Evolutionary conservation across 1,140 invertebrate genomes (phyloP).

Genomic region (Drosophila ironensis): DNA sequence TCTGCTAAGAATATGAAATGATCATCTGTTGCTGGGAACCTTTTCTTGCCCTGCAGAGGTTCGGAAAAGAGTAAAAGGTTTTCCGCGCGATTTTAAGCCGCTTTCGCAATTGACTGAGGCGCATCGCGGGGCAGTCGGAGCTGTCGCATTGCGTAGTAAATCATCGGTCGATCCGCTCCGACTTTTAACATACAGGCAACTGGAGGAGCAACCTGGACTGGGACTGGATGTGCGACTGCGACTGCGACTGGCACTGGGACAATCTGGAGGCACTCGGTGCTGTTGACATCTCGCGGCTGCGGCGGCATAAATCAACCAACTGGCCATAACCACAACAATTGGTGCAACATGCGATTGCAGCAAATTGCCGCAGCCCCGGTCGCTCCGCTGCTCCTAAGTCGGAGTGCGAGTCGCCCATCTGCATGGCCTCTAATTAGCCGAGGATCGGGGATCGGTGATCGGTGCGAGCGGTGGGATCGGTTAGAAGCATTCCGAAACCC

Average conservation of each 20-base stretch:
- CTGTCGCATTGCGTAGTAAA: conserved; percentile 73
- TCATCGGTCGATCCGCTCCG: conserved; percentile 48
- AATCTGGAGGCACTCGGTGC: conserved; percentile 14
- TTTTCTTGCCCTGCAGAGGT: not conserved
- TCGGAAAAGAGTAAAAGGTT: not conserved
- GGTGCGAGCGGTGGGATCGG: not conserved
- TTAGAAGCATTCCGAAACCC: conserved; percentile 13
- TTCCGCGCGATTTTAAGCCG: conserved; percentile 69
- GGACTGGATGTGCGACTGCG: not conserved
- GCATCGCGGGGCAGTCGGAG: conserved; percentile 59
- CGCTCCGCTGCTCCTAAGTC: conserved; percentile 14
- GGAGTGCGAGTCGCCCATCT: conserved; percentile 26
- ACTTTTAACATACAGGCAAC: conserved; percentile 17
- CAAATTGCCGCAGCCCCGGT: conserved; percentile 56
- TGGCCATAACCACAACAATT: conserved; percentile 61
- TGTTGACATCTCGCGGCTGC: conserved; percentile 64
- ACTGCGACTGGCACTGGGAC: conserved; percentile 4
- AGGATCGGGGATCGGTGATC: conserved; percentile 4
- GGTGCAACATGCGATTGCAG: conserved; percentile 62
- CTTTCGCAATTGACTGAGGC: conserved; percentile 79
- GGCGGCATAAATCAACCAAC: conserved; percentile 74
- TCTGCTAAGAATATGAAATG: too few species aligned
- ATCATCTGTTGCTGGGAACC: not conserved
- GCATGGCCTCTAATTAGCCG: conserved; percentile 51
- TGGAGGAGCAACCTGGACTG: conserved; percentile 7